phyloP scores from a whole-genome alignment of 2,797 vertebrate species.

The Pagetopsis macropterus region DNA sequence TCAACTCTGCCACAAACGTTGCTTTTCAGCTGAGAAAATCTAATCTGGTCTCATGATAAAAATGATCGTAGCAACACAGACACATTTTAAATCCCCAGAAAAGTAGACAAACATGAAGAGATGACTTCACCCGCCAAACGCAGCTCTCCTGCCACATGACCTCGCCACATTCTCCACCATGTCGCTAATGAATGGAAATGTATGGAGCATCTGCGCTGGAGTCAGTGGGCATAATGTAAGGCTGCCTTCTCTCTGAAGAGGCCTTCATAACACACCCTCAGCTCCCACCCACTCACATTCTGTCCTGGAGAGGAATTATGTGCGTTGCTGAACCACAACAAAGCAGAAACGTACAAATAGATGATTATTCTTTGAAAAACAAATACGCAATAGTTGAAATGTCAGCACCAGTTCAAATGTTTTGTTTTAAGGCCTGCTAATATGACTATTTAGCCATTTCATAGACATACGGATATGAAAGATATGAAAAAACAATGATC shows the following conservation, averaged over 20 bases:
- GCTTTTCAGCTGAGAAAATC: not conserved
- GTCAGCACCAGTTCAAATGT: too few relatives aligned
- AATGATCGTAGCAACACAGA: not conserved
- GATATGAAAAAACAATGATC: not conserved
- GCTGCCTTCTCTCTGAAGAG: constrained; percentile 41
- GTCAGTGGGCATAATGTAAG: constrained; percentile 14
- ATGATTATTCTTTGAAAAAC: not conserved
- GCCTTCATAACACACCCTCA: constrained; percentile 52
- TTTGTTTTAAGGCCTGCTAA: not conserved
- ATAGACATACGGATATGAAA: not conserved
- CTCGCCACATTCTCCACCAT: constrained; percentile 62
- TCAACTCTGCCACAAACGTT: not conserved
- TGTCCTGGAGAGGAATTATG: constrained; percentile 52
- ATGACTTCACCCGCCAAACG: constrained; percentile 3
- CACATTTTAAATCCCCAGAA: not conserved
- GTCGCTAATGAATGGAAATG: constrained; percentile 75
- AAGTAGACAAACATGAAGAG: constrained; percentile 2
- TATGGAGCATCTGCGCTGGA: constrained; percentile 63
- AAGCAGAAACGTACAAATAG: constrained; percentile 11
- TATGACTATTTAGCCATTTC: not conserved
- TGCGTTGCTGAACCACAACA: constrained; percentile 8
- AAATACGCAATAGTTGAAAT: not conserved
- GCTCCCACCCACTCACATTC: constrained; percentile 78
- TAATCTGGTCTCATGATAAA: not conserved
- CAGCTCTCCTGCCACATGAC: constrained; percentile 29